Percentiles rank a stretch among this genome's conserved stretches.
Evolutionary conservation across 2,888 invertebrate species (phyloP).

Genomic region (Scrobipalpa atriplicella): DNA sequence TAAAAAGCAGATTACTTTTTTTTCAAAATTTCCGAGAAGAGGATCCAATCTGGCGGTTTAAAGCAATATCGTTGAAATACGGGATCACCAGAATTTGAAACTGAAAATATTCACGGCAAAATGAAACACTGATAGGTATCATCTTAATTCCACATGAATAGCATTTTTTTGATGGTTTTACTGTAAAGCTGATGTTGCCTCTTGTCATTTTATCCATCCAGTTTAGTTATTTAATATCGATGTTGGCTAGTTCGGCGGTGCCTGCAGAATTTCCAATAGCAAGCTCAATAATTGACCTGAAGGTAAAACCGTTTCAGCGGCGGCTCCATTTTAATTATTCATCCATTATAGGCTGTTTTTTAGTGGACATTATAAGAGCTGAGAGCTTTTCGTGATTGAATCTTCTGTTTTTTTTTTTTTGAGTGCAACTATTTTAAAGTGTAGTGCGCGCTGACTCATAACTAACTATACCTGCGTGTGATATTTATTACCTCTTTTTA

Average conservation of each 20-base stretch:
- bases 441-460: too few relatives aligned
- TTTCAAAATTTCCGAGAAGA: too few relatives aligned
- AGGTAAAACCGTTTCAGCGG: slow-evolving; percentile 16
- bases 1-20: too few relatives aligned
- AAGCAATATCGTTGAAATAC: too few relatives aligned
- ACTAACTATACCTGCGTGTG: too few relatives aligned
- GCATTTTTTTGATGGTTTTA: not conserved
- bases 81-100: too few relatives aligned
- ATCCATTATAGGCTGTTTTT: not conserved
- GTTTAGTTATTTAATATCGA: slow-evolving; percentile 34
- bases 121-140: too few relatives aligned
- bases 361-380: not conserved
- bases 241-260: slow-evolving; percentile 3
- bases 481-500: too few relatives aligned
- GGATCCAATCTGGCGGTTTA: too few relatives aligned
- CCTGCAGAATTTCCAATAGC: slow-evolving; percentile 34
- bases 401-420: not conserved
- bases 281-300: slow-evolving; percentile 30
- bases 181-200: not conserved
- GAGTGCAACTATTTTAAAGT: too few relatives aligned
- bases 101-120: too few relatives aligned
- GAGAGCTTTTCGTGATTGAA: not conserved
- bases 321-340: slow-evolving; percentile 14
- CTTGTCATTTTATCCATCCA: slow-evolving; percentile 31
- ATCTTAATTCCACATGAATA: not conserved